Base-by-base conservation (phyloP, 2,888 invertebrate genomes). In the Patella depressa region DNA sequence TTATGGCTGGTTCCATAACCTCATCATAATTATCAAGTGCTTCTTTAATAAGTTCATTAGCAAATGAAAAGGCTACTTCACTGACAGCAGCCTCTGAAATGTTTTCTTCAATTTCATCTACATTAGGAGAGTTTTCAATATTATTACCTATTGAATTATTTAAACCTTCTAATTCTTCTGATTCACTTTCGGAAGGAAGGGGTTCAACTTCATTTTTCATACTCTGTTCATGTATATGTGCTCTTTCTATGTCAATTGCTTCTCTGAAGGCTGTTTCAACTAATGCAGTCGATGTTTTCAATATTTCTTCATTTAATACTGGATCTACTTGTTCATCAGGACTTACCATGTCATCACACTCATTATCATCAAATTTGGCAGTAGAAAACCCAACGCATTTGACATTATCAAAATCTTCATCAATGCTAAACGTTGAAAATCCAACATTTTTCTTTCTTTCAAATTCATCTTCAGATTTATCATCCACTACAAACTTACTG, bases 11-110 rank as follows among this genome's bases (percentile, higher is more conserved):
- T 14, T 65, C 65, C 24, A 19, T 65, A 24, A 65, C 65, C 24
- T 65, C 65, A 65, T 65, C 24, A 73, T 86, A 88, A 9, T 80
- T 81, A 29, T 88, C 87, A 70, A 89, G 76, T n/a, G 87, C 88
- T 29, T 83, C 80, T 69, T 86, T 82, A 59, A 89, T 87, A 19
- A 89, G 79, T n/a, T 89, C 87, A 54, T 79, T 82, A 53, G 88
- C 84, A 19, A 88, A 55, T 29, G 84, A 80, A 78, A 80, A 83
- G 11, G 87, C 87, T 9, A 86, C 83, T 59, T 85, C 85, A 53
- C 82, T 80, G 15, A 83, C 75, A 57, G 84, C 83, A n/a, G 74
- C 75, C 24, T 83, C 80, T 11, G 72, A 12, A 54, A 12, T 65
- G 53, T 78, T 71, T 45, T 75, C 79, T 65, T 72, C 53, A 53